phyloP scores from a whole-genome alignment of 2,797 vertebrate genomes.

The Momotus momota region DNA sequence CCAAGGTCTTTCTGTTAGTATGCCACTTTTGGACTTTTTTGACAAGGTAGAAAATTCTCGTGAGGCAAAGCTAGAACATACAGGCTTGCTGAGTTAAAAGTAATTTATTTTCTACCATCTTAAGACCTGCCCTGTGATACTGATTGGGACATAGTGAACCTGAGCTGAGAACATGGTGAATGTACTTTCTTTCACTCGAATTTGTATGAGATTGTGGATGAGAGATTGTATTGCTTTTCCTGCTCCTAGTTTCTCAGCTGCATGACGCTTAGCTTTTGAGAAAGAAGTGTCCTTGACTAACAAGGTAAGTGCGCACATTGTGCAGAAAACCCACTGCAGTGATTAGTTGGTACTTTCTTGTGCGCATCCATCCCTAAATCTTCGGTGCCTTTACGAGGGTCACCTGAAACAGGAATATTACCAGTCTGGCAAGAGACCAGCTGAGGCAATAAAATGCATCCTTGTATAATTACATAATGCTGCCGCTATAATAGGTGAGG shows the following conservation, averaged over 20 bases:
- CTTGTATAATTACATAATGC: conserved; percentile 15
- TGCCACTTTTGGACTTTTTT: not conserved
- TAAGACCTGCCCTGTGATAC: not conserved
- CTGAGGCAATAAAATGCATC: conserved; percentile 8
- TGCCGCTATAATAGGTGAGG: not conserved
- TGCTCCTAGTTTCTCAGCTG: not conserved
- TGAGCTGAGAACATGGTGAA: not conserved
- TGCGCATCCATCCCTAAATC: not conserved
- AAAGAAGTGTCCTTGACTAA: not conserved
- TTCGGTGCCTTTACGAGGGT: not conserved
- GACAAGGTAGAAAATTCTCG: not conserved
- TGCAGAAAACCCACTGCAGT: not conserved
- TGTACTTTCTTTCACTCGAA: not conserved
- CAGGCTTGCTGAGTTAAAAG: not conserved
- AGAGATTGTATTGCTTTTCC: not conserved
- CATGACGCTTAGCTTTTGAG: not conserved
- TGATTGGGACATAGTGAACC: not conserved
- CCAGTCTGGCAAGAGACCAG: not conserved
- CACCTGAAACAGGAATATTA: conserved; percentile 2
- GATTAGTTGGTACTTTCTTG: not conserved
- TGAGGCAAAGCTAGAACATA: not conserved
- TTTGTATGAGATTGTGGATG: not conserved
- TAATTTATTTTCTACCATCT: not conserved
- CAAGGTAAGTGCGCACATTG: not conserved
- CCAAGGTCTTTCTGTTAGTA: not conserved